phyloP scores from a whole-genome alignment of 2,888 invertebrate species.

The Erebia palarica region DNA sequence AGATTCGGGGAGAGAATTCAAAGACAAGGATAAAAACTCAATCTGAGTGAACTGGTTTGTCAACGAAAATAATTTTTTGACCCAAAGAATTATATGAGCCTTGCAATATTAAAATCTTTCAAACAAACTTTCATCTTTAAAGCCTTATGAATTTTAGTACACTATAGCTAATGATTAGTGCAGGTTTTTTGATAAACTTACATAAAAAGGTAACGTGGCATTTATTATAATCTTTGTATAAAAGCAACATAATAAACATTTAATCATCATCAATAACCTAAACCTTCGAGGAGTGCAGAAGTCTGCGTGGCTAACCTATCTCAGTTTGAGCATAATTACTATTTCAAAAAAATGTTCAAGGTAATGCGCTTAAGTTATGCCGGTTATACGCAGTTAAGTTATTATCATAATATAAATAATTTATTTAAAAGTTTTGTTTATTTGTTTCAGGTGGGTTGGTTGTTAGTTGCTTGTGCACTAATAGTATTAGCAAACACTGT shows the following conservation, averaged over 20 bases:
- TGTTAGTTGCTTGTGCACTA: not conserved
- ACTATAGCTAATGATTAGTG: too few relatives aligned
- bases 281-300: not conserved
- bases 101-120: too few relatives aligned
- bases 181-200: too few relatives aligned
- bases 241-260: too few relatives aligned
- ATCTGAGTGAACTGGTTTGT: too few relatives aligned
- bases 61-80: too few relatives aligned
- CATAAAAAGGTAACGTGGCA: not conserved
- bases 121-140: too few relatives aligned
- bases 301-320: not conserved
- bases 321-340: not conserved
- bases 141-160: too few relatives aligned
- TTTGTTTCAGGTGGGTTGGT: not conserved
- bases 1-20: too few relatives aligned
- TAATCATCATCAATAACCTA: too few relatives aligned
- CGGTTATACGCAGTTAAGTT: not conserved
- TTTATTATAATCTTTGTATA: not conserved
- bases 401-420: not conserved
- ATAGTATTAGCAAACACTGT: not conserved
- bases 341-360: conserved; percentile 1
- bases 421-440: not conserved
- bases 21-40: too few relatives aligned
- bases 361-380: not conserved
- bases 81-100: too few relatives aligned